Evolutionary conservation across 2,113 vertebrate species (phyloP).

Genomic region (Desmodus rotundus): DNA sequence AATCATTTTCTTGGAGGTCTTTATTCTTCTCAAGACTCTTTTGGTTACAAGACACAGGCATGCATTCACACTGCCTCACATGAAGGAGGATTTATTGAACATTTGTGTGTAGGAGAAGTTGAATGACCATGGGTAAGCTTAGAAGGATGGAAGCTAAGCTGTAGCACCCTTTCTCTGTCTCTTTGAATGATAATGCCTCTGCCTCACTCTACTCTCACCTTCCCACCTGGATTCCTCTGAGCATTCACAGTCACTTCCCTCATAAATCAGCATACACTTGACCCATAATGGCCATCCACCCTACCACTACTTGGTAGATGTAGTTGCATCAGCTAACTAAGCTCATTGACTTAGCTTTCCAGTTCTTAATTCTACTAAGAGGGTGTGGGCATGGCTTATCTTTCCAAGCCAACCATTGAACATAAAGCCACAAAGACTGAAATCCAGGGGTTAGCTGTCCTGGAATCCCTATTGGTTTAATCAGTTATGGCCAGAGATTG

Average conservation of each 20-base stretch:
- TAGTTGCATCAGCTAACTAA: not conserved
- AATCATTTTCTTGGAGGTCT: constrained; percentile 58
- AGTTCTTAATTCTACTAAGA: not conserved
- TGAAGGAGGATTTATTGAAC: constrained; percentile 56
- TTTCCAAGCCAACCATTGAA: not conserved
- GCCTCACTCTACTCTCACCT: not conserved
- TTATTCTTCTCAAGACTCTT: constrained; percentile 63
- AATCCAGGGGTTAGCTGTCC: not conserved
- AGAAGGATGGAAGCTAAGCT: not conserved
- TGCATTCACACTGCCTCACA: constrained; percentile 42
- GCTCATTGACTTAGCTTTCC: not conserved
- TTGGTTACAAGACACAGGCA: constrained; percentile 66
- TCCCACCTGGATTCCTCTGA: not conserved
- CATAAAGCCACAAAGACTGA: not conserved
- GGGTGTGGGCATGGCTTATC: not conserved
- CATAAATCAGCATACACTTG: not conserved
- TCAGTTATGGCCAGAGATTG: not conserved
- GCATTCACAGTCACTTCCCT: not conserved
- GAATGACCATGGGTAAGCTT: constrained; percentile 10
- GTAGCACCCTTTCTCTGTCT: not conserved
- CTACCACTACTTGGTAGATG: not conserved
- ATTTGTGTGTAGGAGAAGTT: constrained; percentile 28
- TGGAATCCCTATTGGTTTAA: not conserved
- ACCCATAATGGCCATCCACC: not conserved
- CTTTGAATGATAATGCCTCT: not conserved